Base-by-base conservation (phyloP, 2,888 invertebrate genomes). In the Meta bourneti region DNA sequence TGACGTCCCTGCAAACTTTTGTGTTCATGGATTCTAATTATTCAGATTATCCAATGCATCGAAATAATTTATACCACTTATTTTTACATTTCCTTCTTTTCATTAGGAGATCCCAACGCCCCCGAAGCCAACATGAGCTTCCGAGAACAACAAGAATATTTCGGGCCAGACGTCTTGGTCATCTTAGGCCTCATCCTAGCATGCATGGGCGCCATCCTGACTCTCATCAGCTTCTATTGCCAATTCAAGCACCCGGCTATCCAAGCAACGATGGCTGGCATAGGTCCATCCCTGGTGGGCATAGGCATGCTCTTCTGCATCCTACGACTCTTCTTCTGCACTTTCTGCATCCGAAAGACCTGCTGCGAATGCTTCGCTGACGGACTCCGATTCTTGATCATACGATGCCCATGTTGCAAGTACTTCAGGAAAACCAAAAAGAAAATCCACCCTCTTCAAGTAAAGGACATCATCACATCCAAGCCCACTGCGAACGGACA, bases 91-190 rank as follows among this genome's bases (percentile, higher is more conserved):
- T n/a, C n/a, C 19, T 77, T 81, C 7, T 70, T 52, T 48, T 81
- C 72, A 8, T 8, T 71, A 84, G 93, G 89, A 13, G 93, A 90
- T 74, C 89, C 91, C 5, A 90, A 91, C 20, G 91, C 93, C 7
- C 91, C 91, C 6, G 91, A 89, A 51, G 93, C 93, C 7, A 89
- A 91, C 61, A 93, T 93, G 91, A 93, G 93, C 80, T 89, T 93
- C 54, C 81, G 91, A 7, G 85, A 89, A 20, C 80, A 89, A 7
- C 92, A 88, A 69, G 92, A 93, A 8, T 92, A 90, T 72, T 92
- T 93, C 49, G 93, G 93, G 11, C 92, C 93, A 0, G 92, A 93
- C 20, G 90, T 93, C 48, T 49, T 93, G 54, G 90, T 93, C 70
- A 93, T 93, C 74, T 78, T 93, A 1, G 93, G 93, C 1, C 75